Percentiles rank a stretch among this genome's conserved stretches.
Evolutionary conservation across 2,888 invertebrate genomes (phyloP).

Genomic region (Electrophaes corylata): DNA sequence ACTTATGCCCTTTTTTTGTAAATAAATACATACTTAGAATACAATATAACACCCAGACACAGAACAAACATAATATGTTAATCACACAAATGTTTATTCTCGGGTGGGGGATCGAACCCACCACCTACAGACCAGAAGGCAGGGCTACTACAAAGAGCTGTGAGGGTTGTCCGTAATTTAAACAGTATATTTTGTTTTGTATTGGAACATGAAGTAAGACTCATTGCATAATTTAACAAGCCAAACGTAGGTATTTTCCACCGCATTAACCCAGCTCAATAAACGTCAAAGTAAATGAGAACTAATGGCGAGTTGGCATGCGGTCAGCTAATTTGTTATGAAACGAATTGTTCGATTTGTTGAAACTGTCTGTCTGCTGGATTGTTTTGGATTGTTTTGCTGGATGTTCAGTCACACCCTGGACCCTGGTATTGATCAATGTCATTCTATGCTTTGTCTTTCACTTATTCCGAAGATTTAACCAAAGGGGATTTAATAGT

Average conservation of each 20-base stretch:
- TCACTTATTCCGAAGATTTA: no score
- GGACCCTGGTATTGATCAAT: background rate
- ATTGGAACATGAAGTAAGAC: background rate
- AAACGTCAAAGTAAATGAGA: slow-evolving; percentile 37
- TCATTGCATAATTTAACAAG: background rate
- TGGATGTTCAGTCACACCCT: no score
- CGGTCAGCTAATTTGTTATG: slow-evolving; percentile 29
- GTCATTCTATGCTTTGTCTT: background rate
- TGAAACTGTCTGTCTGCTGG: background rate
- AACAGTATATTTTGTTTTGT: background rate
- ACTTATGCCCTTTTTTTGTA: no score
- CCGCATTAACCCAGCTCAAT: slow-evolving; percentile 29
- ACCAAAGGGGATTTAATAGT: no score
- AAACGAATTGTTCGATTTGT: slow-evolving; percentile 2
- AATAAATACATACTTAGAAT: no score
- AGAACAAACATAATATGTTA: no score
- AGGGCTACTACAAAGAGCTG: no score
- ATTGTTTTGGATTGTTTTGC: background rate
- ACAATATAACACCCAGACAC: no score
- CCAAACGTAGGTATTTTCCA: slow-evolving; percentile 4
- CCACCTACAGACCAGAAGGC: no score
- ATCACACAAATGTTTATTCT: no score
- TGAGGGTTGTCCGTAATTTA: no score
- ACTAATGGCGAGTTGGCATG: slow-evolving; percentile 26
- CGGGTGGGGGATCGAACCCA: no score